Base-by-base conservation (phyloP, 1,140 invertebrate genomes). In the Drosophila yakuba region DNA sequence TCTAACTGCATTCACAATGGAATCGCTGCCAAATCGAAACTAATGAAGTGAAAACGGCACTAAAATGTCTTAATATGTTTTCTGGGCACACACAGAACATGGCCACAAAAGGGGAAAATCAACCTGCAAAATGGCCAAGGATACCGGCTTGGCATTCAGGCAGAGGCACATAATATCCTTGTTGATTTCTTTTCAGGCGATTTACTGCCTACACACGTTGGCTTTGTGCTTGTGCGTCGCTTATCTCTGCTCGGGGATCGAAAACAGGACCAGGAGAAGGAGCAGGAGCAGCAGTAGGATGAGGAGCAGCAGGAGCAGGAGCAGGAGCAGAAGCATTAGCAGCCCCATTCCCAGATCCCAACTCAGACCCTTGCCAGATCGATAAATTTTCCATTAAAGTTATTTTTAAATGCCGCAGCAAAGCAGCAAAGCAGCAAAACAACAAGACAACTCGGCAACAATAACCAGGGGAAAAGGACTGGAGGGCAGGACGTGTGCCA, bases 331-430 rank as follows among this genome's bases (percentile, higher is more conserved):
- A 35, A 57, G 52, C 23, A 62, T 59, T 39, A 39, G 38, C 38
- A 39, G 38, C 38, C 43, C 28, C 44, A 23, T 10, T 6, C 20
- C 39, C 20, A 14, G 14, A 23, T 17, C 44, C 43, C 20, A 15
- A 32, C 39, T 17, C 45, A 35, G 41, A 41, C 43, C 57, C 45
- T 50, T 63, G 71, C 58, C 78, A 85, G 80, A 84, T 91, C 89
- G 89, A 91, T 91, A 91, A 89, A 91, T 90, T 91, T 91, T 77
- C 89, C 89, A 91, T 91, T 91, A 91, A 91, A 89, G 89, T 91
- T 91, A 91, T 91, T 91, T 91, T 91, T 91, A 91, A 91, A 91
- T 91, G 80, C 89, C 80, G 84, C 76, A 76, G 62, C 72, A 81
- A 79, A 80, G 84, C 76, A 76, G 62, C 72, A 81, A 79, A 80